These are phyloP conservation scores for Agrotis puta DNA, from an alignment of 2,888 invertebrate species.

Conservation along the genomic window DNA sequence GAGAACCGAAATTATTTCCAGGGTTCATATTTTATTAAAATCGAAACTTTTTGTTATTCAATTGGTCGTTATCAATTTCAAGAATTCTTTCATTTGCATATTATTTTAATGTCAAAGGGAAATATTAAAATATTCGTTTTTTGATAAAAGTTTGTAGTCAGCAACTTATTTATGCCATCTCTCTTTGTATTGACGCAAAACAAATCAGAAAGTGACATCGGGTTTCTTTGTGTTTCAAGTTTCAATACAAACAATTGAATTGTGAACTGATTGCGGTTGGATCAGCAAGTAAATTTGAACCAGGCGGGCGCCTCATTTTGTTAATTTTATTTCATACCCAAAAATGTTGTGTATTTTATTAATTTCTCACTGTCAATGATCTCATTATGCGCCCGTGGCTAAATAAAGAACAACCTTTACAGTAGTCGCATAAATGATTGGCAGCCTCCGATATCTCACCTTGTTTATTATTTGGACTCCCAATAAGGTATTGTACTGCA, in stretches of 20 bases:
- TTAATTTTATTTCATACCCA: background rate
- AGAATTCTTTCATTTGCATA: conserved; percentile 32
- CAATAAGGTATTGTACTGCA: too few relatives aligned
- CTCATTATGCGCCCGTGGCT: too few relatives aligned
- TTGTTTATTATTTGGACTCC: too few relatives aligned
- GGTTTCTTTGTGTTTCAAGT: background rate
- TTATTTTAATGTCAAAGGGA: conserved; percentile 18
- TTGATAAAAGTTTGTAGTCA: background rate
- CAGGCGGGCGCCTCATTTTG: too few relatives aligned
- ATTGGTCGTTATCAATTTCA: conserved; percentile 33
- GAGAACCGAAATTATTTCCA: background rate
- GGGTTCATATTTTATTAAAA: conserved; percentile 7
- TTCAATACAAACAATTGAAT: background rate
- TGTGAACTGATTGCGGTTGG: background rate
- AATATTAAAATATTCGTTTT: conserved; percentile 27
- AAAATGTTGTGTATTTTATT: too few relatives aligned
- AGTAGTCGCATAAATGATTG: too few relatives aligned
- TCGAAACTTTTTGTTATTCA: conserved; percentile 13
- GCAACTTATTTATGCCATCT: conserved; percentile 1
- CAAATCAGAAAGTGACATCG: background rate
- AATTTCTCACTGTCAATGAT: too few relatives aligned
- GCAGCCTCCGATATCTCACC: too few relatives aligned
- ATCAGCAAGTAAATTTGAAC: background rate
- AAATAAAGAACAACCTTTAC: too few relatives aligned
- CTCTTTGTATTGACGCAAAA: conserved; percentile 7